Conservation (phyloP, 2,888 invertebrate species). For the Schrankia costaestrigalis region DNA sequence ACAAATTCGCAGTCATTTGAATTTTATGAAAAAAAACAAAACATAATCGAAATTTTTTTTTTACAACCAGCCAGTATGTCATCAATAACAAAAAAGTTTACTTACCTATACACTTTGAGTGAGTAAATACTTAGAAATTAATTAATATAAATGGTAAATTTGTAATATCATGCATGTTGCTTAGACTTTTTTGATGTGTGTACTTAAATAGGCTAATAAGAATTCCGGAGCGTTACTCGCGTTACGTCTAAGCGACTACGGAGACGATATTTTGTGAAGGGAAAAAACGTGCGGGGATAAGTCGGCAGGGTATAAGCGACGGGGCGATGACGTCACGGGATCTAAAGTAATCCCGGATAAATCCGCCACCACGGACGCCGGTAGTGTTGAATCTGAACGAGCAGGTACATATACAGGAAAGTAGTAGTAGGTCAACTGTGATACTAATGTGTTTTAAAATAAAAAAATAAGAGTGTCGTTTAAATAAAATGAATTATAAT, state of each 20-base stretch:
- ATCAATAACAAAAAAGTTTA: too few species aligned
- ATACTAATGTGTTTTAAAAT: slow-evolving; percentile 11
- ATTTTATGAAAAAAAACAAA: too few species aligned
- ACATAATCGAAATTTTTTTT: too few species aligned
- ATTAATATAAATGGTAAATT: too few species aligned
- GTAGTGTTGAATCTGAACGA: slow-evolving; percentile 43
- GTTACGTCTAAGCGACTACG: slow-evolving; percentile 20
- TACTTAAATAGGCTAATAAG: slow-evolving; percentile 23
- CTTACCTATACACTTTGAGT: too few species aligned
- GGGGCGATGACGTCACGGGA: slow-evolving; percentile 53
- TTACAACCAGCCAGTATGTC: too few species aligned
- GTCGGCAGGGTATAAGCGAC: slow-evolving; percentile 47
- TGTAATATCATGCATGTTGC: too few species aligned
- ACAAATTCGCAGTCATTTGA: too few species aligned
- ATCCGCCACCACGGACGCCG: slow-evolving; percentile 33
- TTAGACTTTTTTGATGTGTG: too few species aligned
- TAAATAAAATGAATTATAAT: too few species aligned
- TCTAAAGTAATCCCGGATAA: slow-evolving; percentile 39
- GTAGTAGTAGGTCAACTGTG: slow-evolving; percentile 22
- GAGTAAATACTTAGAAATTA: too few species aligned
- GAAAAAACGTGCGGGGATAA: slow-evolving; percentile 53
- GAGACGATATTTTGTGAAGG: slow-evolving; percentile 40
- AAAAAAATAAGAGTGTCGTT: too few species aligned
- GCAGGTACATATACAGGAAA: slow-evolving; percentile 18
- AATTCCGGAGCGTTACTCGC: slow-evolving; percentile 31